These are phyloP conservation scores for Hermodice carunculata DNA, from an alignment of 2,888 invertebrate genomes.

Conservation along the genomic window DNA sequence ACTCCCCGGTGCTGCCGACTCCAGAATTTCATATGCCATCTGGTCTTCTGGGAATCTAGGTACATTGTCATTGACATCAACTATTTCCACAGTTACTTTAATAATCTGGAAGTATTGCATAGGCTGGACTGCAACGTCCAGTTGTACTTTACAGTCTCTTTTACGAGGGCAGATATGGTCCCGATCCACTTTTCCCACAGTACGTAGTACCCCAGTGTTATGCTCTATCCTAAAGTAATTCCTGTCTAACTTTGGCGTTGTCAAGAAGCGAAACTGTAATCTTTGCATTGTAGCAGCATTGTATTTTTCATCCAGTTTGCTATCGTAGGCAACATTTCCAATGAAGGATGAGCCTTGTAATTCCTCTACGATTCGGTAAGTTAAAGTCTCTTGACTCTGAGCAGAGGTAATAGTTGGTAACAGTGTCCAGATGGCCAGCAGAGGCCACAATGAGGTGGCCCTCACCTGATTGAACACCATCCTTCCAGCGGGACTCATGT, in stretches of 20 bases:
- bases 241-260: slow-evolving; percentile 15
- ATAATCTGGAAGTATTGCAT: slow-evolving; percentile 27
- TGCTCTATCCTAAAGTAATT: slow-evolving; percentile 11
- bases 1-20: slow-evolving; percentile 9
- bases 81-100: slow-evolving; percentile 13
- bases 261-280: slow-evolving; percentile 32
- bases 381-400: no score
- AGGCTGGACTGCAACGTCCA: slow-evolving; percentile 22
- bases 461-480: no score
- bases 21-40: slow-evolving; percentile 3
- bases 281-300: slow-evolving; percentile 8
- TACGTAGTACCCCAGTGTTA: slow-evolving; percentile 7
- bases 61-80: slow-evolving; percentile 21
- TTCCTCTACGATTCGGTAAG: slow-evolving; percentile 31
- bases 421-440: no score
- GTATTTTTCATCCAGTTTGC: slow-evolving; percentile 26
- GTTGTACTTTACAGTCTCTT: slow-evolving; percentile 2
- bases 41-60: slow-evolving; percentile 13
- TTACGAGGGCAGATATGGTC: slow-evolving; percentile 11
- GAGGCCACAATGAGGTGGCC: no score
- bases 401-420: no score
- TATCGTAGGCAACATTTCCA: slow-evolving; percentile 36
- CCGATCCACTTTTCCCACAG: slow-evolving; percentile 11
- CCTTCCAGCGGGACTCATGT: no score
- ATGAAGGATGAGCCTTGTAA: slow-evolving; percentile 29